These are phyloP conservation scores for Chionoecetes opilio DNA, from an alignment of 1,140 invertebrate species.

Conservation along the genomic window DNA sequence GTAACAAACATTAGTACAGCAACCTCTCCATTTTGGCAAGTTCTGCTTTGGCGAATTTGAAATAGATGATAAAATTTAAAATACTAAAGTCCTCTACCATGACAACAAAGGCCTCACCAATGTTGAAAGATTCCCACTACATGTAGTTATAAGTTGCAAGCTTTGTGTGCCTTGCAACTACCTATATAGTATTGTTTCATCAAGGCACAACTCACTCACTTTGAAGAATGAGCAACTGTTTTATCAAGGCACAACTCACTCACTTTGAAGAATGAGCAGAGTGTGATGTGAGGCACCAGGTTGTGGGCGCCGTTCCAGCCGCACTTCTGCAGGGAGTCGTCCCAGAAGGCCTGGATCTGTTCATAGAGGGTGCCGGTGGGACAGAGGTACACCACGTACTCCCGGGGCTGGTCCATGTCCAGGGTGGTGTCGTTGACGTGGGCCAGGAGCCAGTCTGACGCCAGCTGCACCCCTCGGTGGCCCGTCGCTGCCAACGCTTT, in stretches of 20 bases:
- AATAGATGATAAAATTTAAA: too few relatives aligned
- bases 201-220: too few relatives aligned
- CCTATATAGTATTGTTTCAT: too few relatives aligned
- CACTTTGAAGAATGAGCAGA: constrained; percentile 95
- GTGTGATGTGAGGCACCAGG: constrained; percentile 94
- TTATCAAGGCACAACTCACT: too few relatives aligned
- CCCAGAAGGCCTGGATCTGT: constrained; percentile 91
- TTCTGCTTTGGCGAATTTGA: too few relatives aligned
- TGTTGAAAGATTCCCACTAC: too few relatives aligned
- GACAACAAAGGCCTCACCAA: too few relatives aligned
- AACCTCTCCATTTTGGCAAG: too few relatives aligned
- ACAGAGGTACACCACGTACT: constrained; percentile 94
- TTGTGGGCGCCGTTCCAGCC: constrained; percentile 95
- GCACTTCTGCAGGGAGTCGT: constrained; percentile 89
- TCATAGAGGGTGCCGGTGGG: constrained; percentile 90
- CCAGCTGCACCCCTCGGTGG: constrained; percentile 91
- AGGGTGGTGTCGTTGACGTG: constrained; percentile 93
- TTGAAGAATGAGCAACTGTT: constrained; percentile 95
- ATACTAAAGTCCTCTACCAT: too few relatives aligned
- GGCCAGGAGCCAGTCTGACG: constrained; percentile 94
- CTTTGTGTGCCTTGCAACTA: too few relatives aligned
- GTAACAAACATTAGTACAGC: too few relatives aligned
- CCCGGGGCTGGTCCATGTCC: constrained; percentile 89
- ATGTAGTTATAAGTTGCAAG: too few relatives aligned
- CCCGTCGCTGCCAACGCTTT: constrained; percentile 96